Percentiles rank a stretch among this genome's conserved stretches.
These are phyloP conservation scores for Sphaerophoria taeniata DNA, from an alignment of 2,888 invertebrate genomes.

Conservation along the genomic window DNA sequence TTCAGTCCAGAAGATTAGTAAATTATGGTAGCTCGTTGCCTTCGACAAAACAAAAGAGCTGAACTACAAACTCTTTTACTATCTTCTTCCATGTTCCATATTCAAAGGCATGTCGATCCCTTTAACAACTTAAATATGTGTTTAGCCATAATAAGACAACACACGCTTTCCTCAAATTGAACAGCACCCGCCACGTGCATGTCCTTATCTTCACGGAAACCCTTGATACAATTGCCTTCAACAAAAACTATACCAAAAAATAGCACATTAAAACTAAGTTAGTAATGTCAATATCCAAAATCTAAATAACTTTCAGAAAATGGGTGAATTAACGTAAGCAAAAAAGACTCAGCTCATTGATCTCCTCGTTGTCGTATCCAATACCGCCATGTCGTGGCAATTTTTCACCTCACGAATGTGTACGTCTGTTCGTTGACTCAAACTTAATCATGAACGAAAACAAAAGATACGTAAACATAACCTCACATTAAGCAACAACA, in stretches of 20 bases:
- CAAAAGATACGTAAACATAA: conserved; percentile 24
- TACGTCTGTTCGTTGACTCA: background rate
- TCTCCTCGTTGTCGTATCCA: conserved; percentile 14
- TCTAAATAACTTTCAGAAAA: conserved; percentile 12
- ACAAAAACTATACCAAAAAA: conserved; percentile 11
- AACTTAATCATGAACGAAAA: conserved; percentile 42
- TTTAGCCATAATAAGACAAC: background rate
- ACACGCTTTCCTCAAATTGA: background rate
- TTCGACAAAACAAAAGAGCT: no score
- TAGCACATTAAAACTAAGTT: conserved; percentile 64
- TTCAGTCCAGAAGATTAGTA: no score
- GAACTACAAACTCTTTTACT: no score
- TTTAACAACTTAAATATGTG: no score
- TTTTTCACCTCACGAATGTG: conserved; percentile 44
- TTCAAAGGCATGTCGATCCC: no score
- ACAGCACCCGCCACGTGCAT: conserved; percentile 56
- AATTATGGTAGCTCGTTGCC: no score
- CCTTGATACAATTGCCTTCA: conserved; percentile 1
- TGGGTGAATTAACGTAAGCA: conserved; percentile 67
- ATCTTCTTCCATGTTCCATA: no score
- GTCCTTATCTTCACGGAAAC: conserved; percentile 18
- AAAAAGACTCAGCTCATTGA: conserved; percentile 48
- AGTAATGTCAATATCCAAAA: conserved; percentile 58
- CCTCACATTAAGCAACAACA: background rate
- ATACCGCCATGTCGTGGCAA: background rate